Conservation (phyloP, 2,113 vertebrate species). For the Lanius ludovicianus region DNA sequence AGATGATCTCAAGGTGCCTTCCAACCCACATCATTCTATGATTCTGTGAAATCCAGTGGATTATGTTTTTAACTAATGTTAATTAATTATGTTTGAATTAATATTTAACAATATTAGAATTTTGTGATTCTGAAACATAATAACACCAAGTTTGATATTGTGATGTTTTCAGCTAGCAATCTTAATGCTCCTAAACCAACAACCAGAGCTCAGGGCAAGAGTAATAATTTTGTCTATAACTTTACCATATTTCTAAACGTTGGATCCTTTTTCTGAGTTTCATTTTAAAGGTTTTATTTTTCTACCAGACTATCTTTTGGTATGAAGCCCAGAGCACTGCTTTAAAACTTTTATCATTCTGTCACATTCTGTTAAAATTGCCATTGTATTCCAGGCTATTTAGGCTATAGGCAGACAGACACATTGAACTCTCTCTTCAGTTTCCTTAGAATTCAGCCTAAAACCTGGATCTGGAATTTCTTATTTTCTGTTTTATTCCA, state of each 20-base stretch:
- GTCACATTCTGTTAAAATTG: background rate
- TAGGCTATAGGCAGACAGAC: background rate
- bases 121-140: background rate
- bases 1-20: background rate
- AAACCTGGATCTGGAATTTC: background rate
- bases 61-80: background rate
- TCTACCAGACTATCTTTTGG: background rate
- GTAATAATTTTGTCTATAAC: background rate
- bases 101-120: background rate
- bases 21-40: too few relatives aligned
- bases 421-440: background rate
- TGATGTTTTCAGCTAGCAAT: background rate
- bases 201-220: background rate
- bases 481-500: background rate
- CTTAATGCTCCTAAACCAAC: background rate
- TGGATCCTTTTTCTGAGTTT: background rate
- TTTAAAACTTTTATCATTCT: background rate
- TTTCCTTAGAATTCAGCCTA: background rate
- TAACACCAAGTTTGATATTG: background rate
- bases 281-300: background rate
- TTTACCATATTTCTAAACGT: background rate
- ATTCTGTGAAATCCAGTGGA: background rate
- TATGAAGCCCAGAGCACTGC: background rate
- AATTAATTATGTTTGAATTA: background rate
- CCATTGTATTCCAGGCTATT: background rate